Conservation (phyloP, 2,888 invertebrate species). For the Diploptera punctata region DNA sequence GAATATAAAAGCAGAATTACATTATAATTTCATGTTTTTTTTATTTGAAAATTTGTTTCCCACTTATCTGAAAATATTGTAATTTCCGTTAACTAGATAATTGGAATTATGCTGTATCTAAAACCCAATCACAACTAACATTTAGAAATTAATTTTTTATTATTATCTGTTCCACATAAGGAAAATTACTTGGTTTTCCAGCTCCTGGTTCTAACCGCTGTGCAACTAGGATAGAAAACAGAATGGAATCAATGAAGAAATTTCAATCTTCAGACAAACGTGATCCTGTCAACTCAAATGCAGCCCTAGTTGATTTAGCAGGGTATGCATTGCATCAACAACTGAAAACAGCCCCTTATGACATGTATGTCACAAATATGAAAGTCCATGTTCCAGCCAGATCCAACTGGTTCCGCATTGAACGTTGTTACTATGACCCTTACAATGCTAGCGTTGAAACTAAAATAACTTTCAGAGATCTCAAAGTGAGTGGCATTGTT, state of each 20-base stretch:
- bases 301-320: slow-evolving; percentile 58
- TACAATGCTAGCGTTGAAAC: slow-evolving; percentile 77
- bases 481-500: slow-evolving; percentile 44
- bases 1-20: no score
- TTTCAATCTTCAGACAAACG: background rate
- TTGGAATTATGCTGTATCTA: no score
- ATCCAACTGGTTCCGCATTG: slow-evolving; percentile 69
- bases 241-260: slow-evolving; percentile 32
- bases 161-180: background rate
- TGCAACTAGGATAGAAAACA: slow-evolving; percentile 24
- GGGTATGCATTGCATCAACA: slow-evolving; percentile 71
- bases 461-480: slow-evolving; percentile 74
- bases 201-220: slow-evolving; percentile 23
- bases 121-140: no score
- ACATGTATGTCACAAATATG: slow-evolving; percentile 75
- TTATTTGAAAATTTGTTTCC: no score
- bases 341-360: slow-evolving; percentile 66
- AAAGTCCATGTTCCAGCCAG: slow-evolving; percentile 71
- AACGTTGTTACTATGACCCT: slow-evolving; percentile 78
- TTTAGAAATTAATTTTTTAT: no score
- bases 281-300: background rate
- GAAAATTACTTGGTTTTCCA: background rate
- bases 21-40: no score
- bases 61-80: no score
- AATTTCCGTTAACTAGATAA: no score